Base-by-base conservation (phyloP, 2,113 vertebrate genomes). In the Takifugu flavidus region DNA sequence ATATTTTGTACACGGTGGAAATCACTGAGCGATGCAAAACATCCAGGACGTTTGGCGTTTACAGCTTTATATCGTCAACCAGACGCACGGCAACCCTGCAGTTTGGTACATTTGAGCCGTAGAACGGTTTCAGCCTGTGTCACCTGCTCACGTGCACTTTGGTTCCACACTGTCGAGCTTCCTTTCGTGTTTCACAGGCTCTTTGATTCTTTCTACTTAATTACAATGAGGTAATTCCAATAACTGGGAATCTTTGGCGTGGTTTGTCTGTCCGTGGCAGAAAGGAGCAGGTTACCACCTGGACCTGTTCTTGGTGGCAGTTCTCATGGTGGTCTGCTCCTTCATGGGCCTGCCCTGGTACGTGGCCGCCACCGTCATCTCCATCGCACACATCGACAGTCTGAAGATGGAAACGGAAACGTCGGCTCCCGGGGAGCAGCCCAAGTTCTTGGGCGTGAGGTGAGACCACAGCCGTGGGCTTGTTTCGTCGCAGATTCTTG, bases 351-450 rank as follows among this genome's bases (percentile, higher is more conserved):
- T 99, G 56, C 97, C 97, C 0, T 99, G 97, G 97, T 99, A 99
- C 0, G 97, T 99, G 34, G 97, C 97, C 4, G 97, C 97, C 34
- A 99, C 97, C 0, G 97, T 99, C 15, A 98, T 99, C 87, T 99
- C 97, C 65, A 99, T 99, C 0, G 97, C 97, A 45, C 97, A 99
- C 83, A 98, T 99, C 0, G 97, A 99, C 92, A 98, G 95, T 81
- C 84, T 99, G 85, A 99, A 98, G 91, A 99, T 99, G 97, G 97
- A 99, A 76, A 99, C 97, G 0, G 95, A 98, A 69, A 99, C 97
- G 0, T 98, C 96, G 1, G 97, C 97, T 12, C 97, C 97, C 0
- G 97, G 97, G 61, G 97, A 99, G 15, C 95, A 97, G 73, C 97
- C 97, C 0, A 99, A 98, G 85, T 99, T 99, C 81, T 82, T 99